These are phyloP conservation scores for Dynastes tityus DNA, from an alignment of 2,888 invertebrate species.

Conservation along the genomic window DNA sequence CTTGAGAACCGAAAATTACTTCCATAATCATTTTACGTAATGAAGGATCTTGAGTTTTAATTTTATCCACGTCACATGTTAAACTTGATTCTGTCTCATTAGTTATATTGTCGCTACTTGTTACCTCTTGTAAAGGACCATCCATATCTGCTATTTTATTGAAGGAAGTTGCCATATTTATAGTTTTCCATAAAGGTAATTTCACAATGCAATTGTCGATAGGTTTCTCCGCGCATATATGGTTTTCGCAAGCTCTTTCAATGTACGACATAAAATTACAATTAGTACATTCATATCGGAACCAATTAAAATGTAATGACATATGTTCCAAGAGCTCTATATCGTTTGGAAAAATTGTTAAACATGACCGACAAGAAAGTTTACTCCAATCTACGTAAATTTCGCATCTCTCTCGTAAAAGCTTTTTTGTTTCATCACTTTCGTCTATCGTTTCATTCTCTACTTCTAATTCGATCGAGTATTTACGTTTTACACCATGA, in stretches of 20 bases:
- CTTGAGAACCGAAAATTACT: slow-evolving; percentile 66
- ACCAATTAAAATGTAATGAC: slow-evolving; percentile 80
- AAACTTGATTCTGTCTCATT: slow-evolving; percentile 31
- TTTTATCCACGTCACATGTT: slow-evolving; percentile 32
- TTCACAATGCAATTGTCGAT: slow-evolving; percentile 67
- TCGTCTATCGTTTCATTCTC: neutral
- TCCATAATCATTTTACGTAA: slow-evolving; percentile 68
- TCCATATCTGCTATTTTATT: slow-evolving; percentile 26
- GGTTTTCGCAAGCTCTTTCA: slow-evolving; percentile 78
- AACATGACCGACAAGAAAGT: slow-evolving; percentile 74
- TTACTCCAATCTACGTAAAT: slow-evolving; percentile 70
- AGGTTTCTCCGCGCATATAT: slow-evolving; percentile 75
- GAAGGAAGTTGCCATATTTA: slow-evolving; percentile 62
- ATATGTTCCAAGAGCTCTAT: slow-evolving; percentile 76
- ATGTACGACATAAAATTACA: slow-evolving; percentile 81
- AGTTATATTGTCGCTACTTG: slow-evolving; percentile 30
- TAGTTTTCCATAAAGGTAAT: slow-evolving; percentile 64
- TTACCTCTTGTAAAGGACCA: neutral
- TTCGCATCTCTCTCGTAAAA: slow-evolving; percentile 68
- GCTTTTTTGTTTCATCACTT: slow-evolving; percentile 60
- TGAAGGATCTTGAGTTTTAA: slow-evolving; percentile 58
- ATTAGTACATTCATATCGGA: slow-evolving; percentile 82
- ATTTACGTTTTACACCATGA: slow-evolving; percentile 32
- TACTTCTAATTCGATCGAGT: slow-evolving; percentile 6
- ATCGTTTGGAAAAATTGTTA: slow-evolving; percentile 70